A percentile compares a stretch with the other conserved stretches of the same genome.
These are phyloP conservation scores for Drosophila tristis DNA, from an alignment of 1,140 invertebrate genomes.

Conservation along the genomic window DNA sequence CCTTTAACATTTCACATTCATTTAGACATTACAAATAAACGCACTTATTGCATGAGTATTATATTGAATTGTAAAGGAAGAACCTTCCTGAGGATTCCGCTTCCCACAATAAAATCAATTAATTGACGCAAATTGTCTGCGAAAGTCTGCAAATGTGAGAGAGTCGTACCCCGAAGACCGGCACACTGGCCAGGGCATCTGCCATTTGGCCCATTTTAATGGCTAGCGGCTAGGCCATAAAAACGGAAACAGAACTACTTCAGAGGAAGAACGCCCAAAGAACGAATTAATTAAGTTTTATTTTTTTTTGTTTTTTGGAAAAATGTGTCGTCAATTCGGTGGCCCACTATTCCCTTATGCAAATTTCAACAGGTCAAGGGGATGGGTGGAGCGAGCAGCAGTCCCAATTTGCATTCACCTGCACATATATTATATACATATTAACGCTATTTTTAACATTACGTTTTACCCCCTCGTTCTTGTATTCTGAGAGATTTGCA, in stretches of 20 bases:
- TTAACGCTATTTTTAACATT: conserved; percentile 73
- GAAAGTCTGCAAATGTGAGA: conserved; percentile 63
- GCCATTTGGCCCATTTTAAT: conserved; percentile 23
- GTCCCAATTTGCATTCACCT: conserved; percentile 3
- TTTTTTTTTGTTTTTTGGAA: neutral
- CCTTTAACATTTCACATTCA: conserved; percentile 16
- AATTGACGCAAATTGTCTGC: conserved; percentile 79
- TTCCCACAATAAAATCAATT: conserved; percentile 62
- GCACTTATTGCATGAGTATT: conserved; percentile 58
- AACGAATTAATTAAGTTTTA: conserved; percentile 74
- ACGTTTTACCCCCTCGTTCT: neutral
- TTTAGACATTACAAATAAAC: neutral
- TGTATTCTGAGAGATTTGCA: conserved; percentile 57
- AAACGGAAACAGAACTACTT: conserved; percentile 22
- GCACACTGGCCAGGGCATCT: neutral
- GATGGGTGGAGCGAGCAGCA: conserved; percentile 25
- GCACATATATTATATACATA: conserved; percentile 43
- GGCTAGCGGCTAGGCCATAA: conserved; percentile 45
- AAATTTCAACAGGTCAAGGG: conserved; percentile 76
- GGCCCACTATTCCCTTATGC: conserved; percentile 45
- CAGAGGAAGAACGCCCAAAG: conserved; percentile 4
- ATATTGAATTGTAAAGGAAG: conserved; percentile 17
- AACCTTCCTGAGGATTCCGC: conserved; percentile 38
- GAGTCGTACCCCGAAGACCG: neutral
- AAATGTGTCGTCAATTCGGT: conserved; percentile 41